Conservation (phyloP, 30 jellyfish, hydroid and myxozoan genomes). For the Aurelia aurita complex sp. Pacific region DNA sequence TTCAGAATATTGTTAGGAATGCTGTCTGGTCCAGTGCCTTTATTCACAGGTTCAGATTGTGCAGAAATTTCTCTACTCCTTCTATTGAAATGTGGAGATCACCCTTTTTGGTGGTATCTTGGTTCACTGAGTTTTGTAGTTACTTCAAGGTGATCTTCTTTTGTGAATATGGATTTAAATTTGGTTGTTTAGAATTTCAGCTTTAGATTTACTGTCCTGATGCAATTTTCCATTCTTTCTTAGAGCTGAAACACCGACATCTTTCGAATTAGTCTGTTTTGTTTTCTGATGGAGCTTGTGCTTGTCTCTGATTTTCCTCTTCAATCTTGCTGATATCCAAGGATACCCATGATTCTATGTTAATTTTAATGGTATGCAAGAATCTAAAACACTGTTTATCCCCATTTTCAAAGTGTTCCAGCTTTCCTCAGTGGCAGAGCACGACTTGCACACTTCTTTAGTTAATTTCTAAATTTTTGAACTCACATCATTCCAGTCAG, state of each 20-base stretch:
- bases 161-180: background rate
- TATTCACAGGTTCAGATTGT: background rate
- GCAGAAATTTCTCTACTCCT: conserved; percentile 1
- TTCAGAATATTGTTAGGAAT: conserved; percentile 10
- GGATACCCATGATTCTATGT: conserved; percentile 1
- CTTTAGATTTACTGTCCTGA: too few relatives aligned
- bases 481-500: too few relatives aligned
- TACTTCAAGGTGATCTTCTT: conserved; percentile 9
- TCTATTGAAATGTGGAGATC: background rate
- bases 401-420: background rate
- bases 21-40: conserved; percentile 30
- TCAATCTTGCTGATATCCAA: conserved; percentile 11
- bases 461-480: too few relatives aligned
- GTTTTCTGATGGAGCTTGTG: conserved; percentile 16
- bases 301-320: conserved; percentile 6
- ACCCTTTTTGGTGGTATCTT: background rate
- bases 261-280: background rate
- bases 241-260: background rate
- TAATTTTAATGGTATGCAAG: background rate
- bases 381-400: background rate
- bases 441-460: too few relatives aligned
- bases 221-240: too few relatives aligned
- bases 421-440: too few relatives aligned
- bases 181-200: too few relatives aligned
- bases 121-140: background rate